Evolutionary conservation across 2,113 vertebrate species (phyloP).

Genomic region (Plotosus lineatus): DNA sequence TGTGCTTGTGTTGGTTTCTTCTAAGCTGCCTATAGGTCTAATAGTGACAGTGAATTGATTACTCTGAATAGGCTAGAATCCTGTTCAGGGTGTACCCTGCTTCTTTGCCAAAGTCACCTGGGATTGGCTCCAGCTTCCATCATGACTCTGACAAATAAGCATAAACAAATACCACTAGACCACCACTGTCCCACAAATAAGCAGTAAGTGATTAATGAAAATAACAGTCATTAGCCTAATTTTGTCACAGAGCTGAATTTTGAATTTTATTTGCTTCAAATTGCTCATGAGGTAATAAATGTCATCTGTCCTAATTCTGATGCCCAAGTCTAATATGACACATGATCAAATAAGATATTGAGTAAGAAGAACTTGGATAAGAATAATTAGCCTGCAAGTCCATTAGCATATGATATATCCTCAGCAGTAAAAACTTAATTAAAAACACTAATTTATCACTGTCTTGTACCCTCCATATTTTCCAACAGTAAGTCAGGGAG

Average conservation of each 20-base stretch:
- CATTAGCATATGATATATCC: slow-evolving; percentile 70
- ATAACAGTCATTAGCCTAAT: background rate
- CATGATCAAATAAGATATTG: slow-evolving; percentile 40
- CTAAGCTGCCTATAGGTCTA: no score
- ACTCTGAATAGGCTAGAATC: no score
- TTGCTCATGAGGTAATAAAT: background rate
- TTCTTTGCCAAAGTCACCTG: no score
- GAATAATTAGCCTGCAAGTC: slow-evolving; percentile 60
- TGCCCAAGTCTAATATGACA: slow-evolving; percentile 31
- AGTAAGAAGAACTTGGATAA: slow-evolving; percentile 48
- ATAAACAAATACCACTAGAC: no score
- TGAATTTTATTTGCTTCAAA: background rate
- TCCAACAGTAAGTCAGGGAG: slow-evolving; percentile 97
- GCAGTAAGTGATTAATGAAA: background rate
- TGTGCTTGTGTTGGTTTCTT: no score
- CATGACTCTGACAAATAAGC: no score
- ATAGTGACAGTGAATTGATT: no score
- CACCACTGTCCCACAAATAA: no score
- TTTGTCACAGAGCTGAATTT: background rate
- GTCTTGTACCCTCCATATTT: slow-evolving; percentile 64
- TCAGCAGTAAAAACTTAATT: slow-evolving; percentile 74
- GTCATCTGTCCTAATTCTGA: background rate
- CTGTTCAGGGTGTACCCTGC: no score
- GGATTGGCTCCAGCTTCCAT: no score
- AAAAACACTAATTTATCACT: slow-evolving; percentile 78